These are phyloP conservation scores for Ferdinandea cuprea DNA, from an alignment of 2,888 invertebrate species.

Conservation along the genomic window DNA sequence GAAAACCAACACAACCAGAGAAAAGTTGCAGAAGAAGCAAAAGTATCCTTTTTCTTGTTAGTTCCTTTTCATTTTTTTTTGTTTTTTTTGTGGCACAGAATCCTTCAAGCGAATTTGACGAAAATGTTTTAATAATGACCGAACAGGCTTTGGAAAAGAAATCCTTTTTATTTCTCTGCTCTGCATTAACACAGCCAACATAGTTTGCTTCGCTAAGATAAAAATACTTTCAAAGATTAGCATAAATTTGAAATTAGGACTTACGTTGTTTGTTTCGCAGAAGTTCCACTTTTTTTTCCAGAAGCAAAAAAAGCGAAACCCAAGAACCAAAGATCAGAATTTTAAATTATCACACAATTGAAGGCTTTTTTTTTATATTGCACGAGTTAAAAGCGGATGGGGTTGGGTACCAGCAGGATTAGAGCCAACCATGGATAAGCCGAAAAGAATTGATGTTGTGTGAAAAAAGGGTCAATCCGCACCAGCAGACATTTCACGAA, in stretches of 20 bases:
- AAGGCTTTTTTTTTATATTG: constrained; percentile 41
- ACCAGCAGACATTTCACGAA: constrained; percentile 14
- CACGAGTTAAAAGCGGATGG: constrained; percentile 13
- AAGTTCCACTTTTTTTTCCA: constrained; percentile 32
- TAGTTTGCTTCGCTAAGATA: constrained; percentile 51
- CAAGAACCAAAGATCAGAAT: constrained; percentile 58
- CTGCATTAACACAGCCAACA: not conserved
- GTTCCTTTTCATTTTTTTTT: too few relatives aligned
- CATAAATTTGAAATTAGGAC: constrained; percentile 72
- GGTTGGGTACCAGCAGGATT: constrained; percentile 26
- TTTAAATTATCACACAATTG: constrained; percentile 68
- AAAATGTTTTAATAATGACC: constrained; percentile 72
- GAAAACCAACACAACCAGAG: constrained; percentile 4
- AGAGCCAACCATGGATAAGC: constrained; percentile 54
- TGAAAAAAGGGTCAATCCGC: constrained; percentile 57
- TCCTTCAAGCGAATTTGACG: constrained; percentile 34
- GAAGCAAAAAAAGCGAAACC: constrained; percentile 12
- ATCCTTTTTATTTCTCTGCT: constrained; percentile 25
- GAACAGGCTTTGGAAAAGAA: constrained; percentile 30
- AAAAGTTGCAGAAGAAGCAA: constrained; percentile 24
- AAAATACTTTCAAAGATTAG: constrained; percentile 59
- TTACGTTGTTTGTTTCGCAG: constrained; percentile 40
- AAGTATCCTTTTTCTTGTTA: constrained; percentile 8
- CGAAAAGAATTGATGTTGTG: constrained; percentile 13
- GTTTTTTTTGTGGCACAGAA: constrained; percentile 28